These are phyloP conservation scores for Bombus huntii DNA, from an alignment of 1,140 invertebrate genomes.

Conservation along the genomic window DNA sequence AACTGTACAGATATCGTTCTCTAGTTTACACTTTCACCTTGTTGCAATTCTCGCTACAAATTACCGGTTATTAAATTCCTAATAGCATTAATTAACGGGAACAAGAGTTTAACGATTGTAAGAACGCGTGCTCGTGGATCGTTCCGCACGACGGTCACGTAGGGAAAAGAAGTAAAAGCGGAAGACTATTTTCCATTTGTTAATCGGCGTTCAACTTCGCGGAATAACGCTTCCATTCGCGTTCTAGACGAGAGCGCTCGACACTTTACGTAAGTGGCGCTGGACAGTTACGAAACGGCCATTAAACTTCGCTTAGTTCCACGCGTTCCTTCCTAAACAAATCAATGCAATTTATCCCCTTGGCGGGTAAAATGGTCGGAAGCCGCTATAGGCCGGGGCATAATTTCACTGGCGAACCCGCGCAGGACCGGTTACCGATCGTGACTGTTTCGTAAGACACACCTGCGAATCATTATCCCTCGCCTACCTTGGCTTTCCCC, in stretches of 20 bases:
- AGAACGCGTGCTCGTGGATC: not conserved
- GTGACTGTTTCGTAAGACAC: constrained; percentile 67
- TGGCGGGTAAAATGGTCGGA: constrained; percentile 8
- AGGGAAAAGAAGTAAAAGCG: constrained; percentile 22
- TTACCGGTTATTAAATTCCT: not conserved
- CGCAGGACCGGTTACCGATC: constrained; percentile 45
- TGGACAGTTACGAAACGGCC: constrained; percentile 22
- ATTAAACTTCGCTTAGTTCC: constrained; percentile 32
- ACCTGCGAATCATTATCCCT: constrained; percentile 69
- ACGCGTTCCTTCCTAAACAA: constrained; percentile 23
- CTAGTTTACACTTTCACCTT: not conserved
- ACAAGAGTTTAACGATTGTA: not conserved
- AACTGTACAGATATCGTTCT: not conserved
- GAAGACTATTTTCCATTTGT: constrained; percentile 7
- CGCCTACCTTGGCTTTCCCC: constrained; percentile 65
- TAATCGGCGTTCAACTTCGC: not conserved
- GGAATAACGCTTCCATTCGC: not conserved
- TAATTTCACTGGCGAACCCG: constrained; percentile 47
- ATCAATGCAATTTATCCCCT: not conserved
- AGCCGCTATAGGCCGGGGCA: constrained; percentile 15
- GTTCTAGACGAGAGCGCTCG: not conserved
- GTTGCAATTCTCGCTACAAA: not conserved
- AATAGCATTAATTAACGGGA: not conserved
- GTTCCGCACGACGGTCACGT: not conserved
- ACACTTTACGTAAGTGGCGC: constrained; percentile 18